Conservation (phyloP, 2,113 vertebrate species). For the Caranx ignobilis region DNA sequence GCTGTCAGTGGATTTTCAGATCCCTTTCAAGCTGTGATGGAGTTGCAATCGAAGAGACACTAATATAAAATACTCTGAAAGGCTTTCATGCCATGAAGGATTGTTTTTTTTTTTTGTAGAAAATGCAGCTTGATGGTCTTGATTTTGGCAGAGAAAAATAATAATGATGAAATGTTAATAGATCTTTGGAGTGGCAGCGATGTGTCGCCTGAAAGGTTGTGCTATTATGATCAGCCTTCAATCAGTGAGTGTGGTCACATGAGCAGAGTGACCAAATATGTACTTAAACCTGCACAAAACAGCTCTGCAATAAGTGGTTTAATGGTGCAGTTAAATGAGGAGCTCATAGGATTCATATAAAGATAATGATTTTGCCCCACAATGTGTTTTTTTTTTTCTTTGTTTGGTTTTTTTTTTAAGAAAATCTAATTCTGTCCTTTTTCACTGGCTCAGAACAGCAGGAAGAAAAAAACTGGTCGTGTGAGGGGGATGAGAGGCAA, state of each 20-base stretch:
- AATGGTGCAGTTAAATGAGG: not conserved
- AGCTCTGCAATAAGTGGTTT: not conserved
- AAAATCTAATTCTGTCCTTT: not conserved
- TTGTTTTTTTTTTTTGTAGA: slow-evolving; percentile 10
- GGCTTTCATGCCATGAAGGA: not conserved
- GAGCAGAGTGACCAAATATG: not conserved
- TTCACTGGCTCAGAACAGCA: not conserved
- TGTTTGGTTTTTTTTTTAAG: not conserved
- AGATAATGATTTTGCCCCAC: not conserved
- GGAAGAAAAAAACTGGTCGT: slow-evolving; percentile 17
- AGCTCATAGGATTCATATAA: not conserved
- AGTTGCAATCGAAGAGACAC: slow-evolving; percentile 7
- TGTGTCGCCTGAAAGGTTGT: not conserved
- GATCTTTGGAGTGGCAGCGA: slow-evolving; percentile 1
- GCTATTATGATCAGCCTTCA: not conserved
- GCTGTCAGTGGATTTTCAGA: slow-evolving; percentile 25
- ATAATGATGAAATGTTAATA: slow-evolving; percentile 11
- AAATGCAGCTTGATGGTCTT: not conserved
- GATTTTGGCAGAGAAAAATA: slow-evolving; percentile 11
- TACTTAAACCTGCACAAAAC: slow-evolving; percentile 9
- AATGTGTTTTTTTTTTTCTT: not conserved
- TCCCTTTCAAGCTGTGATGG: slow-evolving; percentile 32
- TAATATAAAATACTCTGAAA: not conserved
- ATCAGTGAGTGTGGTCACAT: not conserved
- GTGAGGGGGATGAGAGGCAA: slow-evolving; percentile 21